A percentile compares a stretch with the other conserved stretches of the same genome.
Conservation (phyloP, 2,113 vertebrate genomes). For the Prochilodus magdalenae region DNA sequence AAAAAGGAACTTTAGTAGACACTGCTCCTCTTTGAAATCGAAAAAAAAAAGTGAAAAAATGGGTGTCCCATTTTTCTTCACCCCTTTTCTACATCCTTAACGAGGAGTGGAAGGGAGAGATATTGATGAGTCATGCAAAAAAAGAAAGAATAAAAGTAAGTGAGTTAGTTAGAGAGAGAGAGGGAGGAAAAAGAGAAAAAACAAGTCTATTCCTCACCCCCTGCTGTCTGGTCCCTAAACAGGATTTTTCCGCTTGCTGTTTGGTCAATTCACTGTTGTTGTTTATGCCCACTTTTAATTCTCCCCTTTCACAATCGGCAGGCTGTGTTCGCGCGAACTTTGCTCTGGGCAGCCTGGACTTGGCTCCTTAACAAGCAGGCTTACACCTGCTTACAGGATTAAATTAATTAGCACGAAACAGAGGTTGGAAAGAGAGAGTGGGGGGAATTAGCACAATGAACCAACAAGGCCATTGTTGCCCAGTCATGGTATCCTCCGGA, state of each 20-base stretch:
- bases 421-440: constrained; percentile 67
- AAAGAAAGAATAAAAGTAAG: constrained; percentile 31
- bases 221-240: constrained; percentile 65
- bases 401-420: constrained; percentile 84
- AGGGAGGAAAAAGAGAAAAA: constrained; percentile 55
- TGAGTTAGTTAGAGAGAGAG: constrained; percentile 55
- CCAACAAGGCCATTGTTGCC: constrained; percentile 60
- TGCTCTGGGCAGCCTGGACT: constrained; percentile 72
- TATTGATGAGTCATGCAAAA: constrained; percentile 56
- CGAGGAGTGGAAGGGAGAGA: constrained; percentile 65
- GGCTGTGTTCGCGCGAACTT: constrained; percentile 61
- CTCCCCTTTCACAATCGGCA: constrained; percentile 66
- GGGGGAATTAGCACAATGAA: constrained; percentile 75
- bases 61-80: constrained; percentile 71
- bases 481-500: constrained; percentile 46
- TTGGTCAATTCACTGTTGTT: constrained; percentile 65
- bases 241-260: constrained; percentile 73
- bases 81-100: constrained; percentile 64
- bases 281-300: constrained; percentile 64
- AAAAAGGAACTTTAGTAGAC: constrained; percentile 67
- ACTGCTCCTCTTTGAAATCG: constrained; percentile 62
- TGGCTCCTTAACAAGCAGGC: constrained; percentile 78
- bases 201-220: constrained; percentile 49
- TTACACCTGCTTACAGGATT: constrained; percentile 89
- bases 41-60: constrained; percentile 56